Conservation (phyloP, 2,113 vertebrate species). For the Microcebus tavaratra region DNA sequence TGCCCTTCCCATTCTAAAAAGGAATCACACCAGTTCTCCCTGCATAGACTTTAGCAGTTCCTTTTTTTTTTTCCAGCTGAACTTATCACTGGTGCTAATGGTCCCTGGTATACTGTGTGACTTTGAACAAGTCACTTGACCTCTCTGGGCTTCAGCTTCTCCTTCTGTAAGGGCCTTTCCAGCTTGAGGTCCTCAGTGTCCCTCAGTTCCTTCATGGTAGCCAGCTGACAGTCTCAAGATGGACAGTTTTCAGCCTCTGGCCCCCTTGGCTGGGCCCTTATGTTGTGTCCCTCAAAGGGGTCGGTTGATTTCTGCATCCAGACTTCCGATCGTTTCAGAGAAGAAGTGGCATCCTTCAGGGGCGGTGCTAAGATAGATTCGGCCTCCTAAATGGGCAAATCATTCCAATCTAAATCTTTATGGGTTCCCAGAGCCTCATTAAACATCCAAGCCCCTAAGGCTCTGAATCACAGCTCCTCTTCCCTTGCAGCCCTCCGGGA, state of each 20-base stretch:
- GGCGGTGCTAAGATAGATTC: neutral
- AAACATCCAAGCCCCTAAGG: slow-evolving; percentile 26
- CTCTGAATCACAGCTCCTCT: slow-evolving; percentile 50
- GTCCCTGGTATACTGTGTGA: neutral
- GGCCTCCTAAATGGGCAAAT: slow-evolving; percentile 47
- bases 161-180: neutral
- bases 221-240: neutral
- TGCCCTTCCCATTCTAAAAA: neutral
- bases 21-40: neutral
- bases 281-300: neutral
- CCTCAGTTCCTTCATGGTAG: neutral
- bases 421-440: slow-evolving; percentile 65
- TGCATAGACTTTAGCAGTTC: neutral
- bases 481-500: slow-evolving; percentile 7
- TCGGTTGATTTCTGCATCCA: neutral
- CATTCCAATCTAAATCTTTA: slow-evolving; percentile 73
- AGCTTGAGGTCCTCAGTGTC: neutral
- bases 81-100: neutral
- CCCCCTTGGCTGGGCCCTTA: neutral
- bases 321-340: neutral
- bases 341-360: neutral
- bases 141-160: neutral
- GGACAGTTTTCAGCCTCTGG: neutral
- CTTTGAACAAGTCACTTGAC: neutral
- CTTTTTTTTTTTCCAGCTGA: neutral